phyloP scores from a whole-genome alignment of 2,797 vertebrate species.

The Sebastiscus albofasciatus region DNA sequence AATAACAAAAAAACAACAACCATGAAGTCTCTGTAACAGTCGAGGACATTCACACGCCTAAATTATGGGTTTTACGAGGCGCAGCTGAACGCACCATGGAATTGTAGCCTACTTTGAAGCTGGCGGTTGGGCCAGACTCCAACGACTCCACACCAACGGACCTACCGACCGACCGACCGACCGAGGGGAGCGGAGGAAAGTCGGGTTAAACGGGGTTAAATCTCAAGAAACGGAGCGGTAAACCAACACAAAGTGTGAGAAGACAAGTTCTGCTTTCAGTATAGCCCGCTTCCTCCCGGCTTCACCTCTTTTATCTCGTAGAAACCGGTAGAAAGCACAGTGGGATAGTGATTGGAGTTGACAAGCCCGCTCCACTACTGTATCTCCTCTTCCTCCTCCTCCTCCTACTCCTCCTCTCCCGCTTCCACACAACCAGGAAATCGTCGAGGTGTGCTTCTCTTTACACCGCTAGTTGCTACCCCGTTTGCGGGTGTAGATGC shows the following conservation, averaged over 20 bases:
- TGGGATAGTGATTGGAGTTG: slow-evolving; percentile 83
- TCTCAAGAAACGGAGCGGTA: not conserved
- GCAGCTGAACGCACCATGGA: slow-evolving; percentile 44
- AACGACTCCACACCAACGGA: slow-evolving; percentile 45
- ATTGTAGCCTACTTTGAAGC: slow-evolving; percentile 75
- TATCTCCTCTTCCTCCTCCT: slow-evolving; percentile 61
- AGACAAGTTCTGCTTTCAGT: slow-evolving; percentile 17
- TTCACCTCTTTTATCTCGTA: slow-evolving; percentile 5
- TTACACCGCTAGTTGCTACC: slow-evolving; percentile 67
- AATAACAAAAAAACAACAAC: too few species aligned
- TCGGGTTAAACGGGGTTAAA: slow-evolving; percentile 10
- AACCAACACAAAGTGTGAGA: not conserved
- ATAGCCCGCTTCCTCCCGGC: not conserved
- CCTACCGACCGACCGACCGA: slow-evolving; percentile 20
- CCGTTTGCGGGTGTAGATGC: slow-evolving; percentile 73
- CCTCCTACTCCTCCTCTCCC: slow-evolving; percentile 52
- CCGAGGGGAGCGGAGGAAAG: slow-evolving; percentile 25
- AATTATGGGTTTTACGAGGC: not conserved
- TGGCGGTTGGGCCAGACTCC: slow-evolving; percentile 73
- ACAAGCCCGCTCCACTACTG: slow-evolving; percentile 83
- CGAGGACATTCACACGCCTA: not conserved
- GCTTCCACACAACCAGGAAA: slow-evolving; percentile 86
- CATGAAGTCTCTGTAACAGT: not conserved
- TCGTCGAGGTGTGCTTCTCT: slow-evolving; percentile 82
- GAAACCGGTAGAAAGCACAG: slow-evolving; percentile 26